Percentiles rank a stretch among this genome's conserved stretches.
phyloP scores from a whole-genome alignment of 2,888 invertebrate genomes.

The Leptinotarsa juncta region DNA sequence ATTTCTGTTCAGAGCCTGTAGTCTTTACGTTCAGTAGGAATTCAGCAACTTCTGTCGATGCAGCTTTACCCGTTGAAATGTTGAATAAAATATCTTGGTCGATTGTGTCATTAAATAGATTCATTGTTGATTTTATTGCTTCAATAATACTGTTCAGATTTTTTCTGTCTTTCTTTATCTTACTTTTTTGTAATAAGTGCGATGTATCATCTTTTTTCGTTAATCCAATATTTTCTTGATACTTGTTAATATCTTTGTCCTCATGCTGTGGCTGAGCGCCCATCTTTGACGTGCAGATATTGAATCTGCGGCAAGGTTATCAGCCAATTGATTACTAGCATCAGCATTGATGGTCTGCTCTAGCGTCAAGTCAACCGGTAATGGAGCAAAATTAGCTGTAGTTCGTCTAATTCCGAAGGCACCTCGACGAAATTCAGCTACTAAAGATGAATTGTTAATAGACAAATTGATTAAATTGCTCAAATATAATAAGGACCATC shows the following conservation, averaged over 20 bases:
- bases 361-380: constrained; percentile 43
- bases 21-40: constrained; percentile 44
- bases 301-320: constrained; percentile 40
- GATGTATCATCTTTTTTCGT: constrained; percentile 52
- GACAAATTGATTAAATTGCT: constrained; percentile 29
- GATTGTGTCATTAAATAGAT: constrained; percentile 49
- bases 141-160: constrained; percentile 45
- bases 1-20: constrained; percentile 34
- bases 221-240: constrained; percentile 42
- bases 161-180: constrained; percentile 45
- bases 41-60: constrained; percentile 52
- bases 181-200: constrained; percentile 39
- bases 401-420: constrained; percentile 51
- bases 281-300: constrained; percentile 33
- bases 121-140: constrained; percentile 45
- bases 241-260: constrained; percentile 24
- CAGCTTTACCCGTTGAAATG: constrained; percentile 57
- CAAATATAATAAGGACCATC: constrained; percentile 30
- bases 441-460: constrained; percentile 22
- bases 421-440: constrained; percentile 33
- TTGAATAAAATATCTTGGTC: constrained; percentile 51
- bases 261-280: constrained; percentile 31
- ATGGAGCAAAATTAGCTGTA: constrained; percentile 45
- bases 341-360: constrained; percentile 53
- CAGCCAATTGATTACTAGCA: constrained; percentile 34